These are phyloP conservation scores for Reticulitermes speratus DNA, from an alignment of 1,140 invertebrate genomes.

Conservation along the genomic window DNA sequence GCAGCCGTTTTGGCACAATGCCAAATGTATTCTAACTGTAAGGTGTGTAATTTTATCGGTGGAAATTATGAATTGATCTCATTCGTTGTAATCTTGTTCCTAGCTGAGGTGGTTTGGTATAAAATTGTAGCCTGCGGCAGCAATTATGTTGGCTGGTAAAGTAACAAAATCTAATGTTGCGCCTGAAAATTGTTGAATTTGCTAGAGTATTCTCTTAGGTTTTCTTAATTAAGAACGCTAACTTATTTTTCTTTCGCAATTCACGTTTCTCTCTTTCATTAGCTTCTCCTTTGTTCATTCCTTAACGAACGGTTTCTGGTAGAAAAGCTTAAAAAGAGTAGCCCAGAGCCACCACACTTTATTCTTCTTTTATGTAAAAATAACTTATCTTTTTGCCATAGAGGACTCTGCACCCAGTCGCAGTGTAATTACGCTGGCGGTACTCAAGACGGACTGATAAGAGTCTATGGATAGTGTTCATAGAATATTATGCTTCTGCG, in stretches of 20 bases:
- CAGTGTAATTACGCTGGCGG: background rate
- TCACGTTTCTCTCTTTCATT: slow-evolving; percentile 2
- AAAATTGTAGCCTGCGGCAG: slow-evolving; percentile 1
- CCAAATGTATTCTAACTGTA: background rate
- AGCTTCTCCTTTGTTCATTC: slow-evolving; percentile 14
- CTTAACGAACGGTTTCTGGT: background rate
- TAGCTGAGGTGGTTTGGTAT: background rate
- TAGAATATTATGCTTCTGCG: too few species aligned
- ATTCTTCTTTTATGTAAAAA: background rate
- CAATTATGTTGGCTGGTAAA: background rate
- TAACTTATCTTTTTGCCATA: background rate
- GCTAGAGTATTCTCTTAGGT: background rate
- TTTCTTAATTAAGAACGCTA: slow-evolving; percentile 14
- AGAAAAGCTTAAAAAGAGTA: background rate
- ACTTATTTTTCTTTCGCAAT: slow-evolving; percentile 18
- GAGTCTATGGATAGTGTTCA: too few species aligned
- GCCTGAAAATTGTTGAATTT: background rate
- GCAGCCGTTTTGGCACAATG: background rate
- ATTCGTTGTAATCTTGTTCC: background rate
- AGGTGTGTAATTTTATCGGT: background rate
- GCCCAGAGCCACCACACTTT: background rate
- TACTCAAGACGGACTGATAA: too few species aligned
- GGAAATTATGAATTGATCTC: slow-evolving; percentile 2
- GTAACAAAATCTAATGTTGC: background rate
- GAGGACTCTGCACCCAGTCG: background rate